Percentiles rank a stretch among this genome's conserved stretches.
Evolutionary conservation across 2,888 invertebrate genomes (phyloP).

Genomic region (Stenodema calcarata): DNA sequence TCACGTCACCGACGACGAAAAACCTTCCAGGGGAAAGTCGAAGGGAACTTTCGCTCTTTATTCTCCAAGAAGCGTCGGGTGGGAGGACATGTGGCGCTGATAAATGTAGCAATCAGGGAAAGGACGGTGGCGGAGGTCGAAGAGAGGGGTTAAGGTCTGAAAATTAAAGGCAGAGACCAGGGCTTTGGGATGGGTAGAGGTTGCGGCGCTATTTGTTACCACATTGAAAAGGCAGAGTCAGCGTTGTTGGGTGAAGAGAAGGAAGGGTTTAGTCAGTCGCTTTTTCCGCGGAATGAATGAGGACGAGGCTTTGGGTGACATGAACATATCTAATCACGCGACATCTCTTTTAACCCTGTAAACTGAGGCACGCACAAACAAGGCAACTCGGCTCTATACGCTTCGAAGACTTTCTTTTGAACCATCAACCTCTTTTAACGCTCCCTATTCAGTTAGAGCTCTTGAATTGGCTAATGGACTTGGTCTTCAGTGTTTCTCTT

Average conservation of each 20-base stretch:
- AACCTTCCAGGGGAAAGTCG: not conserved
- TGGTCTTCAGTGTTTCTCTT: not conserved
- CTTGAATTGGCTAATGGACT: not conserved
- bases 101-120: constrained; percentile 28
- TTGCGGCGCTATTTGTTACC: constrained; percentile 21
- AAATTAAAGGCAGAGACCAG: constrained; percentile 7
- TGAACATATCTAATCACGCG: constrained; percentile 33
- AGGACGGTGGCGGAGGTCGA: not conserved
- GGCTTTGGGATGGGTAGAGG: not conserved
- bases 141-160: not conserved
- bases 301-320: not conserved
- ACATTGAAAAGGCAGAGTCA: constrained; percentile 19
- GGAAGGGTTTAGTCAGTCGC: not conserved
- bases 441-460: not conserved
- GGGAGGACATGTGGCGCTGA: constrained; percentile 25
- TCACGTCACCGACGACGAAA: not conserved
- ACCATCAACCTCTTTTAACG: not conserved
- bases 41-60: not conserved
- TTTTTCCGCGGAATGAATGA: constrained; percentile 17
- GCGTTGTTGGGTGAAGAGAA: not conserved
- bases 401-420: not conserved
- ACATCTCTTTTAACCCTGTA: constrained; percentile 11
- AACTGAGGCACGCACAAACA: not conserved
- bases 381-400: not conserved
- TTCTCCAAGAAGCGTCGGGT: not conserved